Percentiles rank a stretch among this genome's conserved stretches.
phyloP scores from a whole-genome alignment of 2,888 invertebrate species.

The Adela reaumurella region DNA sequence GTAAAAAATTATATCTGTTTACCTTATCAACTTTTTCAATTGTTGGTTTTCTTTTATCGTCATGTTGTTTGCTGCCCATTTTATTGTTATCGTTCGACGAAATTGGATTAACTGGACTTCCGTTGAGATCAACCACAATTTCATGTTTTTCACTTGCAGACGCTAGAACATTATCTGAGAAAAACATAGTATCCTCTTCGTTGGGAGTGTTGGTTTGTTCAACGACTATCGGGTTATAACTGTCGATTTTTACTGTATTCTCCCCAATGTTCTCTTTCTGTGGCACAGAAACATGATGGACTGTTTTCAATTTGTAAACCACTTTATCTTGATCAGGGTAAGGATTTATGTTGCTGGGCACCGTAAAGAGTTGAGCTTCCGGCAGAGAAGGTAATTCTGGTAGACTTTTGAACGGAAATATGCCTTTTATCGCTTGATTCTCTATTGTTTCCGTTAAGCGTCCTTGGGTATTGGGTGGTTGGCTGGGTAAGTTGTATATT shows the following conservation, averaged over 20 bases:
- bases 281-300: background rate
- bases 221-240: background rate
- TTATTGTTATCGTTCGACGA: too few species aligned
- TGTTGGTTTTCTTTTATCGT: too few species aligned
- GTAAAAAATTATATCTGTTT: too few species aligned
- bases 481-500: constrained; percentile 1
- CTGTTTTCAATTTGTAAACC: background rate
- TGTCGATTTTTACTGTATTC: background rate
- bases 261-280: background rate
- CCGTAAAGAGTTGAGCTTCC: constrained; percentile 1
- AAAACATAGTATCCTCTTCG: background rate
- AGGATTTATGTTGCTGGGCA: background rate
- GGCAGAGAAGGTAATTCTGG: constrained; percentile 4
- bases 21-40: too few species aligned
- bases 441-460: too few species aligned
- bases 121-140: background rate
- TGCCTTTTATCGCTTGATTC: background rate
- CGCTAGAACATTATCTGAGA: background rate
- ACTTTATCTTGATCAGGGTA: background rate
- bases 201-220: too few species aligned
- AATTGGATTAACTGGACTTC: background rate
- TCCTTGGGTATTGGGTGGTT: background rate
- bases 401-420: constrained; percentile 5
- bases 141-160: background rate
- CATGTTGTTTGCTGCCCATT: too few species aligned